A percentile compares a stretch with the other conserved stretches of the same genome.
phyloP scores from a whole-genome alignment of 2,113 vertebrate species.

The Plecturocebus donacophilus region DNA sequence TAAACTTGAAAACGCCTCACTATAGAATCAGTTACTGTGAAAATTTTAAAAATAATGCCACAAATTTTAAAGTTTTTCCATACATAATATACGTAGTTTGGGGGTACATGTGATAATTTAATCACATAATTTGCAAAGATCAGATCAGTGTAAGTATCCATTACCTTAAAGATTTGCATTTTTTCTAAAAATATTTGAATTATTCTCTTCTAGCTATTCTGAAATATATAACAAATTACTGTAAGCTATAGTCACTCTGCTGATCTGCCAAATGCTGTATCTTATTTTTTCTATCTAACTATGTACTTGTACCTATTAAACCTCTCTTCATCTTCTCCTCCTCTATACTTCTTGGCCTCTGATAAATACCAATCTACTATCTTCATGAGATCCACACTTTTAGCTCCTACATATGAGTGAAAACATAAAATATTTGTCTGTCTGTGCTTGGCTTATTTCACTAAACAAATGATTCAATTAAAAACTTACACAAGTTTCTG shows the following conservation, averaged over 20 bases:
- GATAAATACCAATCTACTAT: background rate
- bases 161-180: background rate
- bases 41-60: background rate
- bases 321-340: background rate
- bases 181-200: background rate
- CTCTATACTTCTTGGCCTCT: background rate
- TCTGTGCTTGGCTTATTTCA: background rate
- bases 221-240: background rate
- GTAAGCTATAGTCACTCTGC: background rate
- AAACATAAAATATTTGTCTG: background rate
- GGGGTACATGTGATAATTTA: background rate
- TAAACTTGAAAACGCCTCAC: background rate
- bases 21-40: background rate
- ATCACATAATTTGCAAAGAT: background rate
- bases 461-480: background rate
- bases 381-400: background rate
- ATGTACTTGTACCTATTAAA: background rate
- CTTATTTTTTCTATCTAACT: background rate
- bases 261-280: background rate
- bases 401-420: background rate
- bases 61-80: background rate
- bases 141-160: background rate
- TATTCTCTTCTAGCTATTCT: background rate
- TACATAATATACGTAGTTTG: background rate
- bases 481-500: background rate